Conservation (phyloP, 2,888 invertebrate species). For the Diaphora mendica region DNA sequence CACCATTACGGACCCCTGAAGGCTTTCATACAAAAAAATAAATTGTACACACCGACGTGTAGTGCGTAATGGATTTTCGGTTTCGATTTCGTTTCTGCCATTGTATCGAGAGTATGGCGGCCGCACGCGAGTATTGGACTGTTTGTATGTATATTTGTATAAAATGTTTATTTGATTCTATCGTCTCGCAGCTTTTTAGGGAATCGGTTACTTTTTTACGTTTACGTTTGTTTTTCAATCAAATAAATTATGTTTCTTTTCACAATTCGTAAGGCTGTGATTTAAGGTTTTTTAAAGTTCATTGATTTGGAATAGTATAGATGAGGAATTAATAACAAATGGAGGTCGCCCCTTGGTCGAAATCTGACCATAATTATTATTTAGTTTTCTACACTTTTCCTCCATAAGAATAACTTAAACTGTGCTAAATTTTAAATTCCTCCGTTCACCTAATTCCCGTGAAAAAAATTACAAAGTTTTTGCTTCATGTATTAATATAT, state of each 20-base stretch:
- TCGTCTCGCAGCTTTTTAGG: slow-evolving; percentile 23
- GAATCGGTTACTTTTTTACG: slow-evolving; percentile 23
- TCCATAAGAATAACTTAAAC: too few species aligned
- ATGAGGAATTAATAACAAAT: background rate
- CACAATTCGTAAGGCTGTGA: slow-evolving; percentile 6
- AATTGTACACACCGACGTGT: slow-evolving; percentile 75
- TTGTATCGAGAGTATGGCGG: slow-evolving; percentile 55
- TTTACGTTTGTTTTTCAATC: slow-evolving; percentile 14
- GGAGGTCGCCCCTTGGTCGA: too few species aligned
- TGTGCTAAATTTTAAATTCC: too few species aligned
- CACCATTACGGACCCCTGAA: slow-evolving; percentile 79
- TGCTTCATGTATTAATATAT: too few species aligned
- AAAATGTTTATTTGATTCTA: slow-evolving; percentile 55
- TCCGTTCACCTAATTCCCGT: too few species aligned
- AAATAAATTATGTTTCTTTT: slow-evolving; percentile 15
- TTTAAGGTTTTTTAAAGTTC: background rate
- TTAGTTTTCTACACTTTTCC: too few species aligned
- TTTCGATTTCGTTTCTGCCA: slow-evolving; percentile 69
- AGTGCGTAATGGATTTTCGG: slow-evolving; percentile 79
- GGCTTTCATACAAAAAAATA: slow-evolving; percentile 82
- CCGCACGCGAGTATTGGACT: slow-evolving; percentile 35
- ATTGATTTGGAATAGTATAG: background rate
- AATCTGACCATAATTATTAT: too few species aligned
- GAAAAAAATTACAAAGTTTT: too few species aligned
- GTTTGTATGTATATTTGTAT: slow-evolving; percentile 58